Base-by-base conservation (phyloP, 2,888 invertebrate species). In the Eupithecia subumbrata region DNA sequence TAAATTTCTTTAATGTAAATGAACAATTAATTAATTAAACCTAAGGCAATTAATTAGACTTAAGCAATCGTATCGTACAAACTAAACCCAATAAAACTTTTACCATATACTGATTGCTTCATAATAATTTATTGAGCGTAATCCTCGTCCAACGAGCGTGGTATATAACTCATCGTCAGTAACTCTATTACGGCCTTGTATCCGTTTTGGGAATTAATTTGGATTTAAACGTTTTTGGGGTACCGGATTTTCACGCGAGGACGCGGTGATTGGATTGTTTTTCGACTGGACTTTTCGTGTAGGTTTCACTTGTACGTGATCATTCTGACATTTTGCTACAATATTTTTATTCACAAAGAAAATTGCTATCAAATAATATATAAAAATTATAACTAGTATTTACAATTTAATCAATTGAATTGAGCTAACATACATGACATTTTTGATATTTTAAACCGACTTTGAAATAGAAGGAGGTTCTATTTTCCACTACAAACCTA, bases 61-160 rank as follows among this genome's bases (percentile, higher is more conserved):
- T 56, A 3, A 11, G 12, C 3, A 18, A 67, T 83, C 90, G 89
- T 83, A 52, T 82, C 91, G 88, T 52, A 5, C 0, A 12, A 5
- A 78, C 30, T 82, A 87, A 91, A 85, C 30, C 25, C 30, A 56
- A 79, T 79, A 79, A 90, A 93, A 92, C 89, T 93, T 92, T 91
- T 88, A 85, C 89, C 88, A 90, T 92, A 93, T 91, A 92, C 89
- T 91, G 92, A 94, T 93, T 93, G 93, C 91, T 93, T 91, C 91
- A 93, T 92, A 93, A 93, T 93, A 93, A 93, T 93, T 92, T 92
- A 93, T 93, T 89, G 90, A 90, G 88, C 87, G 90, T 93, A 92
- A 93, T 93, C 91, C 89, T 91, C 83, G 85, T 85, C 89, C 87
- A 91, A 89, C 88, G 89, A 90, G 89, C 90, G 88, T 86, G 86